Base-by-base conservation (phyloP, 1,140 invertebrate genomes). In the Ostrea edulis region DNA sequence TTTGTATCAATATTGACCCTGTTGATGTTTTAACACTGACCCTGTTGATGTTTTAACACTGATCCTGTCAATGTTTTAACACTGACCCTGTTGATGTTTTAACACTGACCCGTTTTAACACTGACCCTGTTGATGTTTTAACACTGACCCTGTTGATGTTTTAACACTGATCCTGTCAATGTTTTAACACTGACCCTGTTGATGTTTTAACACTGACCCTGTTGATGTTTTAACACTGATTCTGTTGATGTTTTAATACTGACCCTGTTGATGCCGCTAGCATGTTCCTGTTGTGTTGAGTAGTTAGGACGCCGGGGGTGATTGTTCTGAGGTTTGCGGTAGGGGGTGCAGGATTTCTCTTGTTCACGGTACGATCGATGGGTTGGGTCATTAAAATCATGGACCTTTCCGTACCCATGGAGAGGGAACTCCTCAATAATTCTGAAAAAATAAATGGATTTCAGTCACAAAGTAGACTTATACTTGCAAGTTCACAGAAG, bases 251-350 rank as follows among this genome's bases (percentile, higher is more conserved):
- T n/a, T 77, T 77, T 25, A 44, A 65, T 51, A 86, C 89, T 54
- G 35, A 90, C 90, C 86, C 83, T 51, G 68, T 77, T 22, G 77
- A 62, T 22, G 86, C 22, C 51, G 87, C 54, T 25, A 86, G 84
- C 81, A 89, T 65, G 58, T 89, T 85, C 44, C 89, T 91, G 86
- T 92, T 92, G 71, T 92, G 92, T 88, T 93, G 93, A 58, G 93
- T 93, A 65, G 86, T 84, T 2, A 92, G 44, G 5, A 91, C 88
- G n/a, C 83, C 52, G 9, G 92, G 92, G 17, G 88, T 87, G 44
- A 93, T 88, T 25, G 88, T 92, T 25, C 93, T 89, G 87, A 92
- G 90, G 22, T 92, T 92, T 62, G 86, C 89, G 44, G 83, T 62
- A 29, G 84, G 77, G 68, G 81, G 82, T 55, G 53, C 35, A 82